Evolutionary conservation across 1,140 invertebrate genomes (phyloP).

Genomic region (Zaprionus ghesquierei): DNA sequence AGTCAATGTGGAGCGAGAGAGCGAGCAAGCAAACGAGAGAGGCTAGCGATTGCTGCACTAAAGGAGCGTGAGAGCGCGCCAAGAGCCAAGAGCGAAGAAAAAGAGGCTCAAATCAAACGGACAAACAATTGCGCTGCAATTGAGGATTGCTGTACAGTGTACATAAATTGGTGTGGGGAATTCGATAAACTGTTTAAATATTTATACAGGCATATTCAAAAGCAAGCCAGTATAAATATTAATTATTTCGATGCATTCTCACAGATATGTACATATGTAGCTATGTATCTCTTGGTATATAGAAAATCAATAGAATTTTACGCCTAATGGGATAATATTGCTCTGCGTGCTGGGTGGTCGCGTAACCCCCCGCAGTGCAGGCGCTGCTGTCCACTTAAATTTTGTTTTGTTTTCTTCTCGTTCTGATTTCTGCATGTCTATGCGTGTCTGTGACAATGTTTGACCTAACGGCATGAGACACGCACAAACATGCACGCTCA

Average conservation of each 20-base stretch:
- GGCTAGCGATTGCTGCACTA: neutral
- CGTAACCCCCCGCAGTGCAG: neutral
- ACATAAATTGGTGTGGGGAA: neutral
- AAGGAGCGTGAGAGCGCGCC: slow-evolving; percentile 9
- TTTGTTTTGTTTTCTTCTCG: too few species aligned
- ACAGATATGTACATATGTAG: neutral
- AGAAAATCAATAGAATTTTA: neutral
- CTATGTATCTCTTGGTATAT: neutral
- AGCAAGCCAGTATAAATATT: neutral
- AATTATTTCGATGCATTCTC: neutral
- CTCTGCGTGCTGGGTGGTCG: neutral
- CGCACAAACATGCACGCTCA: neutral
- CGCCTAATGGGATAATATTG: neutral
- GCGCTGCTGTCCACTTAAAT: neutral
- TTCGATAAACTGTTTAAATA: neutral
- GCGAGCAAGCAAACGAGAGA: neutral
- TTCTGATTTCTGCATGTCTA: neutral
- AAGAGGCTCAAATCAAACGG: neutral
- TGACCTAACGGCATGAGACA: neutral
- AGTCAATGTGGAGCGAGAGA: slow-evolving; percentile 8
- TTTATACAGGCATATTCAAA: neutral
- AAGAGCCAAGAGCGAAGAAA: neutral
- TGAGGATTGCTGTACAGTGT: neutral
- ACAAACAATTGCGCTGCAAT: slow-evolving; percentile 38
- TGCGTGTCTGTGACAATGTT: neutral